Conservation (phyloP, 1,140 invertebrate genomes). For the Diachasmimorpha longicaudata region DNA sequence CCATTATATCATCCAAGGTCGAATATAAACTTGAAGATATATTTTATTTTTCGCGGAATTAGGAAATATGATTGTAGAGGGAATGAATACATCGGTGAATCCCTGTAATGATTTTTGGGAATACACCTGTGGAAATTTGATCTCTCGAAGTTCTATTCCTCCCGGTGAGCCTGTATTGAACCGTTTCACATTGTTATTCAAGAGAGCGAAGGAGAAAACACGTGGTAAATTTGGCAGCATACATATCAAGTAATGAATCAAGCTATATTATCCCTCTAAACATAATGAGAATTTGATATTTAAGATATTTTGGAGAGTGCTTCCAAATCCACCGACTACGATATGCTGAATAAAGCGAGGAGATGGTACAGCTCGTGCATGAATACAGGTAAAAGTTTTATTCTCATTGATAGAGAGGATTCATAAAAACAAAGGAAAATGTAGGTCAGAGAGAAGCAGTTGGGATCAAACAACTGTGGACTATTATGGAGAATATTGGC, state of each 20-base stretch:
- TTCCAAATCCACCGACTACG: conserved; percentile 17
- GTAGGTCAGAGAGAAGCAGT: conserved; percentile 27
- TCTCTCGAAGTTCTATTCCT: conserved; percentile 83
- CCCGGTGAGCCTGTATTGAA: background rate
- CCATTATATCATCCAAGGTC: no score
- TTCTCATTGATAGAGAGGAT: background rate
- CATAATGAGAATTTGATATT: background rate
- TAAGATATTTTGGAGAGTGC: conserved; percentile 31
- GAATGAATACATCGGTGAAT: conserved; percentile 74
- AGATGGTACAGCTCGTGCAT: conserved; percentile 36
- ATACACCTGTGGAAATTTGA: conserved; percentile 88
- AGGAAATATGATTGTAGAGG: background rate
- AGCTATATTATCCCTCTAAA: no score
- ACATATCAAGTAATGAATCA: no score
- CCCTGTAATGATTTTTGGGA: conserved; percentile 92
- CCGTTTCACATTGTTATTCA: background rate
- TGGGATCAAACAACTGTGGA: conserved; percentile 31
- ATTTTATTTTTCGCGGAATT: no score
- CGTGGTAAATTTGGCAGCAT: background rate
- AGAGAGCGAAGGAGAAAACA: background rate
- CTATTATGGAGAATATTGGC: conserved; percentile 33
- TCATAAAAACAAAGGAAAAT: background rate
- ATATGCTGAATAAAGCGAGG: conserved; percentile 34
- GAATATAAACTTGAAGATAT: no score
- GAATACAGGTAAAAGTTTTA: conserved; percentile 27